Evolutionary conservation across 2,797 vertebrate species (phyloP).

Genomic region (Danio kyathit): DNA sequence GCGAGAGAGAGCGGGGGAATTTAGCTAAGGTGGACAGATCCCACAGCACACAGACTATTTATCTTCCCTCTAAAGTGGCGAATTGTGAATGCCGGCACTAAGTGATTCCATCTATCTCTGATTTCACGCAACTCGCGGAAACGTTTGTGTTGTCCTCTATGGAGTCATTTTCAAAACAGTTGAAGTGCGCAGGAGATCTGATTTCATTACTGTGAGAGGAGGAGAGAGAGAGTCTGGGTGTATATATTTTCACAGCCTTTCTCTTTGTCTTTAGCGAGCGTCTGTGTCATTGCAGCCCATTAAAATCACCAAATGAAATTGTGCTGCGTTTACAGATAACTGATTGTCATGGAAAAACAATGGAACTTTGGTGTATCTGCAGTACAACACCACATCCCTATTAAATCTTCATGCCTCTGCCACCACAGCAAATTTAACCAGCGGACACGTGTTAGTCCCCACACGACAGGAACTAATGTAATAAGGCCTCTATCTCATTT

Average conservation of each 20-base stretch:
- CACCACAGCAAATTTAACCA: slow-evolving; percentile 42
- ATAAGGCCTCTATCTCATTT: slow-evolving; percentile 44
- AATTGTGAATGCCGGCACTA: slow-evolving; percentile 54
- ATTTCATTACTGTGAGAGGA: slow-evolving; percentile 44
- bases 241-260: slow-evolving; percentile 15
- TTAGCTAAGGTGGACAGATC: slow-evolving; percentile 41
- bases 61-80: slow-evolving; percentile 41
- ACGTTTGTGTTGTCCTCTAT: slow-evolving; percentile 26
- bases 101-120: slow-evolving; percentile 56
- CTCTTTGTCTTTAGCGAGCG: slow-evolving; percentile 31
- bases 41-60: slow-evolving; percentile 32
- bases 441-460: slow-evolving; percentile 24
- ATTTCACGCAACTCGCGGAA: slow-evolving; percentile 48
- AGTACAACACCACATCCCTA: slow-evolving; percentile 30
- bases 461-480: slow-evolving; percentile 48
- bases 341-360: slow-evolving; percentile 53
- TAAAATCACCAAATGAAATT: slow-evolving; percentile 50
- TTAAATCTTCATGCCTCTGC: slow-evolving; percentile 36
- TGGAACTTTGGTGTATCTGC: slow-evolving; percentile 13
- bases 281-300: slow-evolving; percentile 37
- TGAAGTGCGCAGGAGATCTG: slow-evolving; percentile 31
- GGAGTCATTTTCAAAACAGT: slow-evolving; percentile 48
- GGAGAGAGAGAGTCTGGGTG: slow-evolving; percentile 17
- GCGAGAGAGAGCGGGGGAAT: slow-evolving; percentile 7
- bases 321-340: slow-evolving; percentile 47